A percentile compares a stretch with the other conserved stretches of the same genome.
These are phyloP conservation scores for Neomicropteryx cornuta DNA, from an alignment of 1,140 invertebrate genomes.

Conservation along the genomic window DNA sequence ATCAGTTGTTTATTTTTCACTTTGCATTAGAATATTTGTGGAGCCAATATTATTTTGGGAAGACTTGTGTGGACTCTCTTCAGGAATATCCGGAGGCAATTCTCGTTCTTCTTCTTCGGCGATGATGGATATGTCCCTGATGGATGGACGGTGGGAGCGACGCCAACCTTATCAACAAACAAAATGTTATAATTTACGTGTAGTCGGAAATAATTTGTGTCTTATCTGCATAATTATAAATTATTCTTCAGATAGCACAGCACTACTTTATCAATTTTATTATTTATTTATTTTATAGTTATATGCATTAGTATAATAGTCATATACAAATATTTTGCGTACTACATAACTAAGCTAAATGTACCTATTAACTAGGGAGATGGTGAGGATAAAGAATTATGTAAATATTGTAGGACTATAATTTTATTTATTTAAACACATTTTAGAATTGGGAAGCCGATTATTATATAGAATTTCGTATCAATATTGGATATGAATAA, in stretches of 20 bases:
- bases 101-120: constrained; percentile 54
- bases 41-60: background rate
- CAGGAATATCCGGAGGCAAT: constrained; percentile 39
- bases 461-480: no score
- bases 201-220: background rate
- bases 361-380: no score
- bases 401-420: no score
- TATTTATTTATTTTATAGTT: background rate
- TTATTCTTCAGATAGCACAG: constrained; percentile 5
- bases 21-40: no score
- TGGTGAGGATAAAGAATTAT: no score
- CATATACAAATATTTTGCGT: no score
- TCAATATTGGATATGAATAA: no score
- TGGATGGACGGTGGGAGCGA: constrained; percentile 62
- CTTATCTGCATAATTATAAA: background rate
- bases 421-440: no score
- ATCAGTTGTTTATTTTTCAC: no score
- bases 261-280: background rate
- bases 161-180: constrained; percentile 61
- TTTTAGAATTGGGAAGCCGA: no score
- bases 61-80: constrained; percentile 18
- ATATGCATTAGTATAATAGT: no score
- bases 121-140: constrained; percentile 73
- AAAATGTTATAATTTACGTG: background rate
- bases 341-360: no score